phyloP scores from a whole-genome alignment of 1,140 invertebrate genomes.

The Protaetia brevitarsis region DNA sequence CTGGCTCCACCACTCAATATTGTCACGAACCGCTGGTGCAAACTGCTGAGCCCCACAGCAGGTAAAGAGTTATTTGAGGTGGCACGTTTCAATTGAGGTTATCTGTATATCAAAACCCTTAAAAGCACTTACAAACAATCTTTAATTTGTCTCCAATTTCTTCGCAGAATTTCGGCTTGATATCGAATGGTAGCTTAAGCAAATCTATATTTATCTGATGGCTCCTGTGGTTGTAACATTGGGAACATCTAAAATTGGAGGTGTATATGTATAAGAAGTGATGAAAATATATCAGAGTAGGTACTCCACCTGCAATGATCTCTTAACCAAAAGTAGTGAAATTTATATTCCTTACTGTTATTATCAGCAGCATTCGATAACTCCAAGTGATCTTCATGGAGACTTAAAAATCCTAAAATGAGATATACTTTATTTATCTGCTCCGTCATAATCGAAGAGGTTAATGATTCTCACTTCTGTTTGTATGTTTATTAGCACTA shows the following conservation, averaged over 20 bases:
- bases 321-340: slow-evolving; percentile 47
- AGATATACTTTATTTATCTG: too few relatives aligned
- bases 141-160: slow-evolving; percentile 26
- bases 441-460: too few relatives aligned
- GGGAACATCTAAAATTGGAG: slow-evolving; percentile 43
- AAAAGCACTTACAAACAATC: slow-evolving; percentile 40
- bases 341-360: neutral
- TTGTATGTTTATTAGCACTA: too few relatives aligned
- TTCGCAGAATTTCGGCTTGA: slow-evolving; percentile 32
- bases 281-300: slow-evolving; percentile 13
- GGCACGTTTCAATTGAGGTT: too few relatives aligned
- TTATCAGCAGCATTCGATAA: neutral
- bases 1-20: too few relatives aligned
- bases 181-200: slow-evolving; percentile 47
- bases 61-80: too few relatives aligned
- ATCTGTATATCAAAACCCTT: too few relatives aligned
- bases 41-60: too few relatives aligned
- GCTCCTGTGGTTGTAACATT: slow-evolving; percentile 50
- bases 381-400: slow-evolving; percentile 2
- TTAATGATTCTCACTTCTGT: too few relatives aligned
- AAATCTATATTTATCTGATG: slow-evolving; percentile 50
- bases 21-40: too few relatives aligned
- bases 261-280: slow-evolving; percentile 26
- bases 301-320: slow-evolving; percentile 52
- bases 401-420: slow-evolving; percentile 1